Percentiles rank a stretch among this genome's conserved stretches.
phyloP scores from a whole-genome alignment of 2,113 vertebrate species.

The Nycticorax nycticorax region DNA sequence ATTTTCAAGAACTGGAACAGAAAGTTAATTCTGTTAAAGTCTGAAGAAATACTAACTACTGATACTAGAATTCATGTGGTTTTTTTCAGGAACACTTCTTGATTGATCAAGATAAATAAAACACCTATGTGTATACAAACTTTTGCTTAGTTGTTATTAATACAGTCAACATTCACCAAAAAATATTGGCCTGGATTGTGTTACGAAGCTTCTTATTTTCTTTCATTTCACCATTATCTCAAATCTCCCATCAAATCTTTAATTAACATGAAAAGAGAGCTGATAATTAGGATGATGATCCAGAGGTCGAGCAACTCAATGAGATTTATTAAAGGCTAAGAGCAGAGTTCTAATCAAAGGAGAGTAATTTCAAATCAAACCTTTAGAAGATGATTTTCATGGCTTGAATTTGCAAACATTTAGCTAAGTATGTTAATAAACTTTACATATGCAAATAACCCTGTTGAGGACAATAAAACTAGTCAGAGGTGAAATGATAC shows the following conservation, averaged over 20 bases:
- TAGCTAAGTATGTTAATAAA: constrained; percentile 1
- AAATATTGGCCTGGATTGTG: not conserved
- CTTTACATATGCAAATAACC: not conserved
- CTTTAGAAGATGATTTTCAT: not conserved
- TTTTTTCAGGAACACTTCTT: not conserved
- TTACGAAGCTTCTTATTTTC: not conserved
- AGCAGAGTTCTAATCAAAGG: not conserved
- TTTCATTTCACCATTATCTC: not conserved
- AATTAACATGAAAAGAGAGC: not conserved
- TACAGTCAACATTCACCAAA: not conserved
- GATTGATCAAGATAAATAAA: not conserved
- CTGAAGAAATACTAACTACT: not conserved
- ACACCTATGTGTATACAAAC: not conserved
- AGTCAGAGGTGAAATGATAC: not conserved
- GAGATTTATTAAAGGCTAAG: not conserved
- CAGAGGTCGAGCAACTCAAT: not conserved
- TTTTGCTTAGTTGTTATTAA: not conserved
- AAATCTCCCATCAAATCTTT: not conserved
- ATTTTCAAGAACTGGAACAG: not conserved
- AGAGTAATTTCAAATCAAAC: not conserved
- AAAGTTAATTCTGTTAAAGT: not conserved
- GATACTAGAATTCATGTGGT: not conserved
- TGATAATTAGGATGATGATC: not conserved
- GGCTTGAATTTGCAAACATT: constrained; percentile 30
- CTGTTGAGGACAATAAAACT: not conserved